Conservation (phyloP, 2,113 vertebrate species). For the Antigone vipio region DNA sequence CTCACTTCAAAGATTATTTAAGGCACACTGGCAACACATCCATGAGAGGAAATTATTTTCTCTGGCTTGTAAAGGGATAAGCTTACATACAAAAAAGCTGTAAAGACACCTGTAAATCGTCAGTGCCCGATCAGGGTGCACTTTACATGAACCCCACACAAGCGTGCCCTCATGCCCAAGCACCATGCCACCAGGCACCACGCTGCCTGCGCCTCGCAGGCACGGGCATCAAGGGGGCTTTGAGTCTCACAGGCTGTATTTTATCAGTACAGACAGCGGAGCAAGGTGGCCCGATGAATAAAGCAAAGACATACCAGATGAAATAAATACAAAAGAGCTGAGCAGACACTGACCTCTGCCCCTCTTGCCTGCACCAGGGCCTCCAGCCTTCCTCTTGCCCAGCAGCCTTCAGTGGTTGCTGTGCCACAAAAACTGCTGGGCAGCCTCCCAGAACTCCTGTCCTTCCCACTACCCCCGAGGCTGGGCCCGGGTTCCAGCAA, state of each 20-base stretch:
- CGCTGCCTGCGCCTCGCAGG: neutral
- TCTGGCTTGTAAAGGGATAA: neutral
- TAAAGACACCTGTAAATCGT: neutral
- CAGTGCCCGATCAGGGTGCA: rapidly evolving
- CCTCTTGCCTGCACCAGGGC: neutral
- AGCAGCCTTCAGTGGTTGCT: neutral
- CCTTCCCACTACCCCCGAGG: neutral
- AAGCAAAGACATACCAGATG: neutral
- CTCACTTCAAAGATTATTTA: neutral
- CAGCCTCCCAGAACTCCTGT: neutral
- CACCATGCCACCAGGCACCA: neutral
- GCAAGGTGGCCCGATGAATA: neutral
- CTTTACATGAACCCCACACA: too few species aligned
- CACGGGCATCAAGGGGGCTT: too few species aligned
- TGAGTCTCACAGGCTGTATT: too few species aligned
- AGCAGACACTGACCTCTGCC: neutral
- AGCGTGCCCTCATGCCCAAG: rapidly evolving
- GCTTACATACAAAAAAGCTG: neutral
- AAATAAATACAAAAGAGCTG: neutral
- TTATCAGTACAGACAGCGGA: neutral
- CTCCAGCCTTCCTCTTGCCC: neutral
- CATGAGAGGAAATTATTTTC: neutral
- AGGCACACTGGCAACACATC: neutral
- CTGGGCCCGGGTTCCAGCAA: rapidly evolving
- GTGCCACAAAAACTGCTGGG: rapidly evolving